Base-by-base conservation (phyloP, 1,140 invertebrate genomes). In the Pentalonia nigronervosa region DNA sequence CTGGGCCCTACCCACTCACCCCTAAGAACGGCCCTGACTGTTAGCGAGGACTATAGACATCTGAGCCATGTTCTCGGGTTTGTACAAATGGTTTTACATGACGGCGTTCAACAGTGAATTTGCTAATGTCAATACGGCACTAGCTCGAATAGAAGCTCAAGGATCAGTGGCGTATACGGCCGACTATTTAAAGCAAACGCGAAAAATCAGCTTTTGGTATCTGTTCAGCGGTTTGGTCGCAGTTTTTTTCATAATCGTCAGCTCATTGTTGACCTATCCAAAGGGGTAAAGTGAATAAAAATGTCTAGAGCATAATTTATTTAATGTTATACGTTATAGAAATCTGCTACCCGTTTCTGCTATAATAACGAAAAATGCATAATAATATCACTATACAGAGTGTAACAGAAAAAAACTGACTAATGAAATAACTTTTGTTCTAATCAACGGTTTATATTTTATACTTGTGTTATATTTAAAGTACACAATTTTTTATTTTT, bases 1-100 rank as follows among this genome's bases (percentile, higher is more conserved):
- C n/a, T n/a, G n/a, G n/a, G n/a, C n/a, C n/a, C n/a, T n/a, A n/a
- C n/a, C n/a, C n/a, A n/a, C n/a, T n/a, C n/a, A n/a, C n/a, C n/a
- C n/a, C n/a, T n/a, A n/a, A n/a, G n/a, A n/a, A n/a, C n/a, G n/a
- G n/a, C n/a, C n/a, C n/a, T n/a, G n/a, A n/a, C n/a, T n/a, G 41
- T 41, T 41, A 4, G 41, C 91, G 0, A 21, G 48, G 25, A 93
- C 81, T 48, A 84, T 93, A 20, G 91, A 93, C 34, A 93, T 93
- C 7, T 93, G 91, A 81, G 86, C 91, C 20, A 93, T 93, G 91
- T 41, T 53, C 34, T 8, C 91, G 2, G 91, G 91, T 0, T 0
- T 93, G 2, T 91, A 81, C 30, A 91, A 91, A 36, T 83, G 67
- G 76, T 11, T 23, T 48, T 91, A 23, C 6, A 81, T 91, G 67